Conservation (phyloP, 2,113 vertebrate species). For the Mesocricetus auratus region DNA sequence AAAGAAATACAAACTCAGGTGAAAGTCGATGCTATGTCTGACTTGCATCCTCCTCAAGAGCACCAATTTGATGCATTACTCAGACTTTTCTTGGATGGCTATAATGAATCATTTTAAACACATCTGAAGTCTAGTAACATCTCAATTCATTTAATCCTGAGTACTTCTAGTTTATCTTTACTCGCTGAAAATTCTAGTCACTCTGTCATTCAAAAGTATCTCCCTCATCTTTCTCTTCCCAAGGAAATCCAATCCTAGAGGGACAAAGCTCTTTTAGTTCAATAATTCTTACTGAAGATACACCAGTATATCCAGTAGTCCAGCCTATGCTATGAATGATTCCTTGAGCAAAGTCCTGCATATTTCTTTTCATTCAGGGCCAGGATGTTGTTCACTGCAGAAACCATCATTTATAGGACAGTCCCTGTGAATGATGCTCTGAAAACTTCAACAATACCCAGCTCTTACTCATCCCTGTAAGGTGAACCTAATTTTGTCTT, state of each 20-base stretch:
- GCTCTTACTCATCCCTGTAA: background rate
- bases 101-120: background rate
- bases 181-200: constrained; percentile 17
- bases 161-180: background rate
- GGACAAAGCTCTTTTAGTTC: background rate
- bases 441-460: background rate
- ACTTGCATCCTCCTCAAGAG: background rate
- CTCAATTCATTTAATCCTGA: background rate
- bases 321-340: background rate
- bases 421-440: background rate
- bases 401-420: background rate
- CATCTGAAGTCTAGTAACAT: background rate
- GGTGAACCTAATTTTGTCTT: background rate
- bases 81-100: background rate
- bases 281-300: background rate
- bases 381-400: background rate
- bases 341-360: background rate
- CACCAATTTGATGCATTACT: background rate
- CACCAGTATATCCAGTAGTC: background rate
- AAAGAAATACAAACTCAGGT: background rate
- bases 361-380: background rate
- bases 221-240: background rate
- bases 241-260: constrained; percentile 1
- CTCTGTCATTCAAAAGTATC: constrained; percentile 1
- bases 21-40: background rate